Evolutionary conservation across 2,113 vertebrate species (phyloP).

Genomic region (Neopipo cinnamomea): DNA sequence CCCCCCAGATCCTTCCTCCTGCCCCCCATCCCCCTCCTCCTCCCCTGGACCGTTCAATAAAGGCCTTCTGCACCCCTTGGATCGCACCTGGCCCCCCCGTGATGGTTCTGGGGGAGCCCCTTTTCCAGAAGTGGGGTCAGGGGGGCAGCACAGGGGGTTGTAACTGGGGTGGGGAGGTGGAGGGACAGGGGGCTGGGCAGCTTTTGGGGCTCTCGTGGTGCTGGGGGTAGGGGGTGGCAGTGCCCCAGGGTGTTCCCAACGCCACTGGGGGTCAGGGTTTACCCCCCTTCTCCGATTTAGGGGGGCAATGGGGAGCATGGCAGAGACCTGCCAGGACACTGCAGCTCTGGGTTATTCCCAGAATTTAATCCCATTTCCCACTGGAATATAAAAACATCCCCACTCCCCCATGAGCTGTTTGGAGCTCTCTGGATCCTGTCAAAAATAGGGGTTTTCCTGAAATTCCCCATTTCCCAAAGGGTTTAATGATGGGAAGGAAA

Average conservation of each 20-base stretch:
- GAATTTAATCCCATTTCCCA: background rate
- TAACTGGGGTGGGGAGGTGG: background rate
- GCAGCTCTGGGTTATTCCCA: background rate
- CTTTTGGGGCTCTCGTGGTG: background rate
- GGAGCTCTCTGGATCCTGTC: background rate
- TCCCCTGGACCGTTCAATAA: slow-evolving; percentile 50
- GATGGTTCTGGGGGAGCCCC: background rate
- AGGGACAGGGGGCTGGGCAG: background rate
- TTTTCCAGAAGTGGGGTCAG: background rate
- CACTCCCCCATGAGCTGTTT: background rate
- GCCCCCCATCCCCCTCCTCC: background rate
- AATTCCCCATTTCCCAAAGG: background rate
- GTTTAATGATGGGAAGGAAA: background rate
- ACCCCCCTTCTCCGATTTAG: background rate
- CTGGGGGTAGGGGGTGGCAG: background rate
- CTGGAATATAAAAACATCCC: background rate
- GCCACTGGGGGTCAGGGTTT: background rate
- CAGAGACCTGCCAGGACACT: background rate
- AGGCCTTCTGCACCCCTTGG: slow-evolving; percentile 46
- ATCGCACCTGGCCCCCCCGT: background rate
- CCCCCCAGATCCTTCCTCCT: background rate
- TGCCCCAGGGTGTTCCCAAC: background rate
- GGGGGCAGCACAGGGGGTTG: rapidly evolving
- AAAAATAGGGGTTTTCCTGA: background rate
- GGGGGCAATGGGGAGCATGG: background rate